Base-by-base conservation (phyloP, 1,140 invertebrate genomes). In the Anastrepha obliqua region DNA sequence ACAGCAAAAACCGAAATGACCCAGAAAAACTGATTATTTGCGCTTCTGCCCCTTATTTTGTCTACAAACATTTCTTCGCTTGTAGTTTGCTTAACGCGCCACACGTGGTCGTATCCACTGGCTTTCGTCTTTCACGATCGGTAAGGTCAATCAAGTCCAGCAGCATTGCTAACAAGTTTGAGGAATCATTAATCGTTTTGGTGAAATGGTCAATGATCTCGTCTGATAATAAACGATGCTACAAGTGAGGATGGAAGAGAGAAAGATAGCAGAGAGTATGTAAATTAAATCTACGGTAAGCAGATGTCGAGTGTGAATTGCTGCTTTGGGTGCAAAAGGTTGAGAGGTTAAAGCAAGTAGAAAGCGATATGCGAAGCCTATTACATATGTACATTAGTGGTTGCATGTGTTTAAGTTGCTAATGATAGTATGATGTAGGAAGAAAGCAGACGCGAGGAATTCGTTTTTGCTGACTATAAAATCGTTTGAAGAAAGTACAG, bases 121-220 rank as follows among this genome's bases (percentile, higher is more conserved):
- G 39, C 11, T 44, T 42, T 44, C 67, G 15, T 44, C 7, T 44
- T 17, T 4, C 39, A 29, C 4, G 20, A 13, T 47, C 67, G 17
- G 1, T 17, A 62, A 17, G 42, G 15, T 44, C 67, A 74, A 47
- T 55, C 44, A 74, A 74, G 2, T 51, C 15, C 5, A 51, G 29
- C n/a, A 9, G 9, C 47, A 55, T 42, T 74, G 67, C 8, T 29
- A 20, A 20, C 70, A 74, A 74, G 15, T 74, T 11, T 29, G 20
- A 47, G 2, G 44, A 55, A 81, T 29, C 44, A 81, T 55, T 81
- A 81, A 81, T 58, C 47, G 74, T 81, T 81, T 81, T 9, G 74
- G 1, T 47, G 11, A 81, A 81, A 47, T 44, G 74, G 74, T 81
- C 74, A 81, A 81, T 42, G 74, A 81, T 58, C 29, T 29, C 74